Conservation (phyloP, 2,113 vertebrate species). For the Harpagus bidentatus region DNA sequence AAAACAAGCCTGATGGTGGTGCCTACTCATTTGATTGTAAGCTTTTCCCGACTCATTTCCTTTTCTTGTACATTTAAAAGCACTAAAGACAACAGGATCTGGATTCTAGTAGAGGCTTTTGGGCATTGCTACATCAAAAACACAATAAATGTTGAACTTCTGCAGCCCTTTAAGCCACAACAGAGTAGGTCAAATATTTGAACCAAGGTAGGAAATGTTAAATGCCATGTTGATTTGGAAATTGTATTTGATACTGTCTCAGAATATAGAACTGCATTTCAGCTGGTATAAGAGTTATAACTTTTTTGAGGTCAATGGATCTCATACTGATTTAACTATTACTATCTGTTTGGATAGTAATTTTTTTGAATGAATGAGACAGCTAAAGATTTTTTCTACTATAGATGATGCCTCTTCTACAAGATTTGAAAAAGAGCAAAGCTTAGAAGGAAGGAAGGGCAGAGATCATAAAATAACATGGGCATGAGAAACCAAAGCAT, state of each 20-base stretch:
- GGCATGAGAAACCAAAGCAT: not conserved
- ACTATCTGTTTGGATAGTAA: not conserved
- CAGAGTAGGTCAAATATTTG: not conserved
- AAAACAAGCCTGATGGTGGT: not conserved
- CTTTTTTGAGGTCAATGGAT: not conserved
- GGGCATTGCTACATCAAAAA: not conserved
- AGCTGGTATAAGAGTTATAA: not conserved
- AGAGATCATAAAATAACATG: not conserved
- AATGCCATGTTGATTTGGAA: not conserved
- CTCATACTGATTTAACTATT: not conserved
- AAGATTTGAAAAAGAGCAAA: not conserved
- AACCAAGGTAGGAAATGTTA: not conserved
- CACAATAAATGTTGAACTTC: not conserved
- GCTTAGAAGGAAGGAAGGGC: not conserved
- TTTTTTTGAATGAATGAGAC: not conserved
- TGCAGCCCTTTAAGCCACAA: not conserved
- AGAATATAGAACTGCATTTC: not conserved
- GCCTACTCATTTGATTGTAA: not conserved
- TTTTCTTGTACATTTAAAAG: not conserved
- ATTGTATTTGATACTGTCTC: not conserved
- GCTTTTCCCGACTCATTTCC: not conserved
- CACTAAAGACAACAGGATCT: not conserved
- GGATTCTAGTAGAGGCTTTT: not conserved
- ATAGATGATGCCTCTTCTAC: not conserved
- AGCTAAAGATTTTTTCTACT: not conserved